These are phyloP conservation scores for Sesamia inferens DNA, from an alignment of 2,888 invertebrate genomes.

Conservation along the genomic window DNA sequence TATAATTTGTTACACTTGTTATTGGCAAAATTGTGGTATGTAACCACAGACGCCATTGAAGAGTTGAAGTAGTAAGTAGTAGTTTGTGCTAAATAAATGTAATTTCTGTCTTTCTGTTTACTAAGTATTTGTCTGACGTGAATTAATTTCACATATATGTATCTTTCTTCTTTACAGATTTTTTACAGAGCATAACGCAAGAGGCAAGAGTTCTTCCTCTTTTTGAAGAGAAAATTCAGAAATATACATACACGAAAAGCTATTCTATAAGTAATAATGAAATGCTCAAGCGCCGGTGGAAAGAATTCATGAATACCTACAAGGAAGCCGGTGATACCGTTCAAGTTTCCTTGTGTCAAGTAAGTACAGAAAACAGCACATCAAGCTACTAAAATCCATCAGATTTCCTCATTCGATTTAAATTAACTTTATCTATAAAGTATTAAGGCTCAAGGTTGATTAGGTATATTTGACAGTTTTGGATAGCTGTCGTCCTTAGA, in stretches of 20 bases:
- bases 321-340: constrained; percentile 5
- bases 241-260: constrained; percentile 15
- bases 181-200: constrained; percentile 11
- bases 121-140: not conserved
- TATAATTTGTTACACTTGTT: no score
- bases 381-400: no score
- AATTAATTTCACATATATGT: not conserved
- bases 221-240: constrained; percentile 27
- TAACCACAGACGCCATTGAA: no score
- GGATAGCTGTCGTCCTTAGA: no score
- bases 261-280: constrained; percentile 23
- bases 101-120: not conserved
- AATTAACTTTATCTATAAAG: no score
- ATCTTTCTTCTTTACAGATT: constrained; percentile 22
- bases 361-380: not conserved
- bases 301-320: constrained; percentile 12
- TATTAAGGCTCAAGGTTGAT: no score
- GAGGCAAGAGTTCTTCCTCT: constrained; percentile 42
- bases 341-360: constrained; percentile 34
- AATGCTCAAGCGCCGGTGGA: constrained; percentile 27
- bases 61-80: no score
- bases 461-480: no score
- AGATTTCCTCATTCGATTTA: no score
- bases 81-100: no score
- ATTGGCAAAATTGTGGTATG: no score